Percentiles rank a stretch among this genome's conserved stretches.
These are phyloP conservation scores for Palythoa caribaeorum DNA, from an alignment of 92 coral and sea anemone genomes.

Conservation along the genomic window DNA sequence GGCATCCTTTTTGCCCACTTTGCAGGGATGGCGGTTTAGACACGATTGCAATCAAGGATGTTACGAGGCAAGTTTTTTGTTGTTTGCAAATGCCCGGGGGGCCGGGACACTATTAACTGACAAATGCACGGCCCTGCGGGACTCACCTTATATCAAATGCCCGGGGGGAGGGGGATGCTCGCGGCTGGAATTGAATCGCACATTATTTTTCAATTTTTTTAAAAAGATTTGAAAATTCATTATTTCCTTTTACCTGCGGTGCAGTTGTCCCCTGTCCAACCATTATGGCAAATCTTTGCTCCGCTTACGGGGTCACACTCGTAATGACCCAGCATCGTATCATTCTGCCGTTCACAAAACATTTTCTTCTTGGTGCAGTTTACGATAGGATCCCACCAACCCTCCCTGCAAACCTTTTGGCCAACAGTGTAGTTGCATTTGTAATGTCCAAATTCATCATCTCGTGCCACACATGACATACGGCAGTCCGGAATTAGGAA, in stretches of 20 bases:
- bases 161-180: no score
- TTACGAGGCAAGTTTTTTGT: no score
- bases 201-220: neutral
- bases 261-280: constrained; percentile 84
- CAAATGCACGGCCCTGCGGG: no score
- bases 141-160: no score
- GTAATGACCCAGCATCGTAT: constrained; percentile 78
- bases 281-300: constrained; percentile 67
- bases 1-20: no score
- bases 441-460: constrained; percentile 77
- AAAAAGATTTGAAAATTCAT: neutral
- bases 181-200: no score
- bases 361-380: constrained; percentile 75
- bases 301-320: constrained; percentile 80
- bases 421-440: constrained; percentile 76
- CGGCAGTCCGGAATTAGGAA: constrained; percentile 82
- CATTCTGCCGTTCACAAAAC: constrained; percentile 80
- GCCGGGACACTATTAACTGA: no score
- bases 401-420: constrained; percentile 71
- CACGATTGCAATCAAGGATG: no score
- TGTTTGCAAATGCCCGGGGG: no score
- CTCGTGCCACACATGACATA: constrained; percentile 71
- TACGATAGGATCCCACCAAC: constrained; percentile 77
- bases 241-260: constrained; percentile 65
- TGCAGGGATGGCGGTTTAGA: no score